Evolutionary conservation across 2,888 invertebrate species (phyloP), one percentile per base, ranked within the genome.

Genomic region (Strigamia maritima): DNA sequence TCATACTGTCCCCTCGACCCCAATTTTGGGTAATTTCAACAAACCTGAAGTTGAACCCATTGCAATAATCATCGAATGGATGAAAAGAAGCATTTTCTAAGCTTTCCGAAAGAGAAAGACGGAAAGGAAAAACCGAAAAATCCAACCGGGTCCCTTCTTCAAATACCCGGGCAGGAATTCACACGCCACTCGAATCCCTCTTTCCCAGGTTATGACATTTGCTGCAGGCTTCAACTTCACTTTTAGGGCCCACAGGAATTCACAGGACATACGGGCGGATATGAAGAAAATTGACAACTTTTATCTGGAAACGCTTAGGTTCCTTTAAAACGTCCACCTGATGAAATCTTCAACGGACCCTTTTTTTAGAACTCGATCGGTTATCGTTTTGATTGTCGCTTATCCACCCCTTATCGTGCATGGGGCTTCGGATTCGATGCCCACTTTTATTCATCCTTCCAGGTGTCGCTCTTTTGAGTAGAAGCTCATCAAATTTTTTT

Each of bases 21-120:
- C 70, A 70, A 70, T 70, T 70, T 70, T n/a, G 26, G 70, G 70
- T 70, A 70, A 70, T 70, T 70, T 70, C 70, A 70, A 54, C 54
- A 54, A 19, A 54, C 54, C 54, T 54, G 54, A n/a, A 54, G 19
- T 54, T 54, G n/a, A n/a, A 44, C n/a, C n/a, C 44, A 44, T 44
- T 54, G 54, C 54, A 8, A 54, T 16, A 54, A 54, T 44, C 44
- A n/a, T 44, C 44, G 14, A 44, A 35, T 3, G 12, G 44, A 44
- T 44, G 44, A 44, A 44, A 44, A 44, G 44, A n/a, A 44, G 14
- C 44, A 44, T 44, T 44, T 44, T 44, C 14, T n/a, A n/a, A n/a
- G n/a, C n/a, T 44, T 44, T 14, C 44, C n/a, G 54, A 70, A n/a
- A n/a, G n/a, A n/a, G n/a, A n/a, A n/a, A n/a, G n/a, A n/a, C n/a